phyloP scores from a whole-genome alignment of 2,797 vertebrate species.

The Lithobates pipiens region DNA sequence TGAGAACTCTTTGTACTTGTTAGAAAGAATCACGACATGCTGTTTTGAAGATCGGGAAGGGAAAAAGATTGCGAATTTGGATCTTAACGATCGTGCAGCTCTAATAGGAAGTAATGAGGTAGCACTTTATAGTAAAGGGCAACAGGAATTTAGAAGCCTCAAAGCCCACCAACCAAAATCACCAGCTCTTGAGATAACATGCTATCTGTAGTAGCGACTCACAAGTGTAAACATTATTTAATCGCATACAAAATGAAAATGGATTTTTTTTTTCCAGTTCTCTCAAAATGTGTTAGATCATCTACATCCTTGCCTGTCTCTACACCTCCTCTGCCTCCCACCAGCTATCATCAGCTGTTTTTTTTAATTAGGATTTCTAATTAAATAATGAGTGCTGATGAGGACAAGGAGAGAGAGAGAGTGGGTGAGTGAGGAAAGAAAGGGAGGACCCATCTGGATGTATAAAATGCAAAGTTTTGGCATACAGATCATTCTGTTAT shows the following conservation, averaged over 20 bases:
- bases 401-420: conserved; percentile 42
- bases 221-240: neutral
- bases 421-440: conserved; percentile 42
- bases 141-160: too few species aligned
- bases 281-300: conserved; percentile 7
- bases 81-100: too few species aligned
- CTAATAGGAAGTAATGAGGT: too few species aligned
- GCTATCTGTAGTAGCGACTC: neutral
- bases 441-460: conserved; percentile 56
- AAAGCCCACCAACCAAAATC: too few species aligned
- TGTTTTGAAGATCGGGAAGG: too few species aligned
- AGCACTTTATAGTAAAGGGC: too few species aligned
- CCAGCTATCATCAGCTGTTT: conserved; percentile 58
- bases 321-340: conserved; percentile 28
- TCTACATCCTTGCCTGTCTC: neutral
- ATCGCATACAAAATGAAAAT: conserved; percentile 1
- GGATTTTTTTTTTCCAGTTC: conserved; percentile 13
- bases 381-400: conserved; percentile 57
- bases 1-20: too few species aligned
- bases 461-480: conserved; percentile 37
- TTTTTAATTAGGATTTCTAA: conserved; percentile 61
- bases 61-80: too few species aligned
- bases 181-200: neutral
- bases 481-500: conserved; percentile 36
- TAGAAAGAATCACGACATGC: too few species aligned